These are phyloP conservation scores for Cataglyphis livida DNA, from an alignment of 2,888 invertebrate species.

Conservation along the genomic window DNA sequence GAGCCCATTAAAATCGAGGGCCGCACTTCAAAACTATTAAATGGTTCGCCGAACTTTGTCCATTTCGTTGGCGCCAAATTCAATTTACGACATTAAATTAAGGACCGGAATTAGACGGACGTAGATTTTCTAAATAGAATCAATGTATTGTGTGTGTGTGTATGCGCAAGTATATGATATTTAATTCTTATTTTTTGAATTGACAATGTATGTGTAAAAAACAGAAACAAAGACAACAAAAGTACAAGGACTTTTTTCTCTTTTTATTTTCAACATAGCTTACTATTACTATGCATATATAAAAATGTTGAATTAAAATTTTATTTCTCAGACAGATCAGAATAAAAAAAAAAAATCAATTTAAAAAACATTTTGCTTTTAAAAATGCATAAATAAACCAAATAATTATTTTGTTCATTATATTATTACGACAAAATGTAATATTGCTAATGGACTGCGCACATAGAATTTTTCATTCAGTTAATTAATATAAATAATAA, in stretches of 20 bases:
- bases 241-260: not conserved
- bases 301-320: not conserved
- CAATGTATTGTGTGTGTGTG: not conserved
- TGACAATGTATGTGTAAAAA: constrained; percentile 14
- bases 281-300: not conserved
- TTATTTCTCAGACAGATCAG: not conserved
- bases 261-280: not conserved
- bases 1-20: constrained; percentile 53
- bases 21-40: constrained; percentile 55
- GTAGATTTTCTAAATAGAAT: constrained; percentile 25
- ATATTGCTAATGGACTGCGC: not conserved
- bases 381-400: not conserved
- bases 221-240: constrained; percentile 2
- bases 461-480: constrained; percentile 2
- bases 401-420: not conserved
- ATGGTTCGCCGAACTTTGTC: constrained; percentile 51
- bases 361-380: not conserved
- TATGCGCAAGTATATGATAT: not conserved
- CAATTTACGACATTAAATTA: constrained; percentile 55
- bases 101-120: constrained; percentile 38
- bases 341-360: not conserved
- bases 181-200: constrained; percentile 7
- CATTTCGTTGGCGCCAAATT: constrained; percentile 51
- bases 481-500: not conserved
- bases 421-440: not conserved